A percentile compares a stretch with the other conserved stretches of the same genome.
These are phyloP conservation scores for Spea hammondii DNA, from an alignment of 2,797 vertebrate species.

Conservation along the genomic window DNA sequence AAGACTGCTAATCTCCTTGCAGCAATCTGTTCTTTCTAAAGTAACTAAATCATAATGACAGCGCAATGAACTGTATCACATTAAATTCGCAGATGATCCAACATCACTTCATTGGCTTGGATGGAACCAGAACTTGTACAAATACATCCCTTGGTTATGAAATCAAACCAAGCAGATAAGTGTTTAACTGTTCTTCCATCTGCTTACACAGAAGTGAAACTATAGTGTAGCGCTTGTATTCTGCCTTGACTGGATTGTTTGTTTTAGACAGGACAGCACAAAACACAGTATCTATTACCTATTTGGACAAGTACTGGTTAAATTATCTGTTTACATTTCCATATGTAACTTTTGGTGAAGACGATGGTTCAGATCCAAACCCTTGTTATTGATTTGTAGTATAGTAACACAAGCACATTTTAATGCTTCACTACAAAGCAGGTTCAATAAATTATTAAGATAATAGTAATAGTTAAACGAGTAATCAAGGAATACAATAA, in stretches of 20 bases:
- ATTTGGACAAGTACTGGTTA: no score
- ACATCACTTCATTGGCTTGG: conserved; percentile 10
- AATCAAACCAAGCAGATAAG: conserved; percentile 42
- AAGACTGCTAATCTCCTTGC: conserved; percentile 34
- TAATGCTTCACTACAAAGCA: no score
- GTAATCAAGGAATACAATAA: no score
- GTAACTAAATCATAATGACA: conserved; percentile 42
- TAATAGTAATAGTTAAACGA: no score
- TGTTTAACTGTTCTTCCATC: conserved; percentile 53
- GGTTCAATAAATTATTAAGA: no score
- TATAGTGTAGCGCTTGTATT: conserved; percentile 42
- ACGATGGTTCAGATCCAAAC: no score
- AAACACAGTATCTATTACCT: no score
- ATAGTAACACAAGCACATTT: no score
- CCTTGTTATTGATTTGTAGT: no score
- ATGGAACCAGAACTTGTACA: conserved; percentile 26
- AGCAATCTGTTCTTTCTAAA: conserved; percentile 48
- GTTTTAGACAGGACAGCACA: conserved; percentile 19
- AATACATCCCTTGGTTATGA: conserved; percentile 42
- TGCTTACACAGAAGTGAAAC: conserved; percentile 51
- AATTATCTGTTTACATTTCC: no score
- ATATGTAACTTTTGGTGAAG: no score
- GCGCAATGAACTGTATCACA: conserved; percentile 31
- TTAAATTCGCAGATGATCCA: conserved; percentile 47
- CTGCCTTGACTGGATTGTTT: conserved; percentile 29